These are phyloP conservation scores for Aphaenogaster floridana DNA, from an alignment of 1,140 invertebrate species.

Conservation along the genomic window DNA sequence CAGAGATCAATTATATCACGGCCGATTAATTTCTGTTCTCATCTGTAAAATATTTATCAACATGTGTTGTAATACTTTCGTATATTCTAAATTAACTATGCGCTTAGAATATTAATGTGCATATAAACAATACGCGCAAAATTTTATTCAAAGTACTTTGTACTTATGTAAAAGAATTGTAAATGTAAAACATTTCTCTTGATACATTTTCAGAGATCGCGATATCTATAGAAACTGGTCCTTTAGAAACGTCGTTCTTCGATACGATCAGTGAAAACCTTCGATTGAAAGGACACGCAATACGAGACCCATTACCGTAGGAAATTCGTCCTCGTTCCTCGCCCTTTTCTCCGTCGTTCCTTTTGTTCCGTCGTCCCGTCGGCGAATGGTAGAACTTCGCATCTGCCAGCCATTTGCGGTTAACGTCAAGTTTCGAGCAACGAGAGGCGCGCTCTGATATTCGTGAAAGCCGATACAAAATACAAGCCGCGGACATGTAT, in stretches of 20 bases:
- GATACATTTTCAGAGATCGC: conserved; percentile 16
- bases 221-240: conserved; percentile 14
- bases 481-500: conserved; percentile 54
- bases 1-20: neutral
- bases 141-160: neutral
- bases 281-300: conserved; percentile 60
- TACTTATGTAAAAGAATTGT: neutral
- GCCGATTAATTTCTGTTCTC: neutral
- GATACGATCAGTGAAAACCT: conserved; percentile 46
- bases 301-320: conserved; percentile 56
- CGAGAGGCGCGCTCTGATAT: conserved; percentile 53
- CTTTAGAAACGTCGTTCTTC: conserved; percentile 43
- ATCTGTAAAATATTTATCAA: neutral
- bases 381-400: conserved; percentile 43
- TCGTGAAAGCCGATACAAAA: conserved; percentile 71
- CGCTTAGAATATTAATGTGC: neutral
- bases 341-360: conserved; percentile 34
- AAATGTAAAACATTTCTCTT: conserved; percentile 7
- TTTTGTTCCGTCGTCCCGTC: conserved; percentile 44
- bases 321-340: conserved; percentile 45
- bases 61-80: neutral
- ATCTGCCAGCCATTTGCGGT: conserved; percentile 71
- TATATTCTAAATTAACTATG: neutral
- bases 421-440: conserved; percentile 58
- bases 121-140: neutral